phyloP scores from a whole-genome alignment of 2,113 vertebrate genomes.

The Euleptes europaea region DNA sequence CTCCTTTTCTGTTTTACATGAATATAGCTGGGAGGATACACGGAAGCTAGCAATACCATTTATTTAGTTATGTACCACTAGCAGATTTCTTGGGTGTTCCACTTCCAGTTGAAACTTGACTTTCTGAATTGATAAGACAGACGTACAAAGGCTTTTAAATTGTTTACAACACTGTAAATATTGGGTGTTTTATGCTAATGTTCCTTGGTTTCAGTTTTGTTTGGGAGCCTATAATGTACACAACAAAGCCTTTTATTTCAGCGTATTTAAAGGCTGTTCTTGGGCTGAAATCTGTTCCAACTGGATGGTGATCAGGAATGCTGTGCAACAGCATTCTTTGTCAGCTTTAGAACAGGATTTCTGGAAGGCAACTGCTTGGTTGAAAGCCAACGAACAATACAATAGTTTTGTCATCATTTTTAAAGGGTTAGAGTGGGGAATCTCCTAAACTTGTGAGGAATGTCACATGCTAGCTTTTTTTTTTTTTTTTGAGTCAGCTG shows the following conservation, averaged over 20 bases:
- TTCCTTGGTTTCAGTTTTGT: constrained; percentile 27
- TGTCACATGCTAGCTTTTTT: constrained; percentile 21
- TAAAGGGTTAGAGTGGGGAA: constrained; percentile 32
- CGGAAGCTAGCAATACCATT: too few species aligned
- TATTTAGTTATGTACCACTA: neutral
- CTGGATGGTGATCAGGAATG: constrained; percentile 71
- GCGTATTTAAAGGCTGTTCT: constrained; percentile 27
- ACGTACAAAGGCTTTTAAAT: neutral
- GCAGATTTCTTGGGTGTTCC: neutral
- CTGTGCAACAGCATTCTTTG: constrained; percentile 73
- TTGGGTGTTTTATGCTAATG: constrained; percentile 34
- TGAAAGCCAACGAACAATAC: constrained; percentile 64
- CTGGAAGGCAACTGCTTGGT: constrained; percentile 70
- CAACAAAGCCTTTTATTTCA: constrained; percentile 23
- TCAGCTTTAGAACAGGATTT: constrained; percentile 69
- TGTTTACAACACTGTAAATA: neutral
- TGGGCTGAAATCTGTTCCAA: constrained; percentile 71
- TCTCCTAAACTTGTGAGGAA: constrained; percentile 56
- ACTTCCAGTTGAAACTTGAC: neutral
- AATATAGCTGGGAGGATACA: neutral
- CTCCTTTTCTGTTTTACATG: neutral
- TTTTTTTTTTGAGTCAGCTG: constrained; percentile 29
- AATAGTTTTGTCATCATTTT: constrained; percentile 57
- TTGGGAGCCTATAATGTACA: constrained; percentile 25
- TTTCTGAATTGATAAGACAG: neutral